phyloP scores from a whole-genome alignment of 64 coral and sea anemone species.

The Trachythela sp. region DNA sequence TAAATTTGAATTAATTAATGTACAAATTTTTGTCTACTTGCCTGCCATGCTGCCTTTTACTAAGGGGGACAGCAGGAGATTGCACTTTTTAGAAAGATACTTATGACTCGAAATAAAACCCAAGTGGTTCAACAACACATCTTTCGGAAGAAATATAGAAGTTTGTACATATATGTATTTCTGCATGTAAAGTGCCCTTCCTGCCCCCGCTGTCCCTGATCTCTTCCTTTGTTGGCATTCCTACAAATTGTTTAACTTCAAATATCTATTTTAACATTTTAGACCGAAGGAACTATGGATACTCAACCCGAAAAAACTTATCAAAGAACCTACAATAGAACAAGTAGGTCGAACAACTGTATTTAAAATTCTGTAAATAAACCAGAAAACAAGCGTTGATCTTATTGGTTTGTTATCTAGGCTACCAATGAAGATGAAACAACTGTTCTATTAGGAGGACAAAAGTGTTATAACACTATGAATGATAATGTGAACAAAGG shows the following conservation, averaged over 20 bases:
- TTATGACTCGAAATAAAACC: too few species aligned
- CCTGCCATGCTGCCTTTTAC: too few species aligned
- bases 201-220: background rate
- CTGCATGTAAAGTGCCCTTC: too few species aligned
- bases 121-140: too few species aligned
- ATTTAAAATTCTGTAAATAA: background rate
- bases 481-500: background rate
- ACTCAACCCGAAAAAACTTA: conserved; percentile 73
- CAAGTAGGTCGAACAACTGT: background rate
- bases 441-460: background rate
- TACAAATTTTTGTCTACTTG: too few species aligned
- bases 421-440: background rate
- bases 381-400: background rate
- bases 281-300: conserved; percentile 88
- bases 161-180: too few species aligned
- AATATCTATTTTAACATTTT: background rate
- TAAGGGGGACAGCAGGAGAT: too few species aligned
- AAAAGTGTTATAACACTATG: background rate
- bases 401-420: background rate
- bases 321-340: conserved; percentile 26
- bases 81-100: too few species aligned
- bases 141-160: too few species aligned
- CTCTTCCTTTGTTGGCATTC: background rate
- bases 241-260: too few species aligned
- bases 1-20: background rate